Base-by-base conservation (phyloP, 2,113 vertebrate species). In the Fregetta grallaria region DNA sequence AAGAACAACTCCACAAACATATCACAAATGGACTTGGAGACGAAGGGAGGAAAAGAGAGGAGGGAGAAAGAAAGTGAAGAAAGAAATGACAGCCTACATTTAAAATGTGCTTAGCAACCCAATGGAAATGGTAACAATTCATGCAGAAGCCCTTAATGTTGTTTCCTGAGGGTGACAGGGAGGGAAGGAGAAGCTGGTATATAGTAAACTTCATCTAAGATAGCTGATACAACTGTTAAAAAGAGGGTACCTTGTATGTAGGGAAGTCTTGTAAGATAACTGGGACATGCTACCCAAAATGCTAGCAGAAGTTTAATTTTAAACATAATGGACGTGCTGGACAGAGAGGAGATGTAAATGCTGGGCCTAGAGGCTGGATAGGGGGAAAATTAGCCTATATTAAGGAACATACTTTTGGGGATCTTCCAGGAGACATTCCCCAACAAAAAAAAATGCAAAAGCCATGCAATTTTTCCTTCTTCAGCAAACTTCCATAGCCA, bases 1-100 rank as follows among this genome's bases (percentile, higher is more conserved):
- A 96, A 95, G 76, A 87, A 56, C 50, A 90, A 56, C 74, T 92
- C 47, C 80, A 75, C 87, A 95, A 93, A 79, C 66, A 86, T 52
- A 81, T 90, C 77, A 83, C 58, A 93, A 97, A 95, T 32, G n/a
- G 72, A 79, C 40, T 75, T 84, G 52, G n/a, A 77, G 30, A 55
- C 8, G 26, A 88, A 52, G 27, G 44, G 25, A 77, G 26, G 32
- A 34, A 87, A 45, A 86, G 30, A 78, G 78, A 38, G 15, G 25
- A 73, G 50, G 36, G 30, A 30, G 70, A 80, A 91, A 92, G 22
- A 55, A 93, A 93, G 11, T 4, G 29, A 83, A 77, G 40, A 34
- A 73, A 79, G 29, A 82, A 92, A 90, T 70, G 11, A 74, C 65
- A 95, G 25, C 36, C n/a, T 45, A 53, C 13, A 38, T 62, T 68